phyloP scores from a whole-genome alignment of 2,113 vertebrate genomes.

The Athene cunicularia region DNA sequence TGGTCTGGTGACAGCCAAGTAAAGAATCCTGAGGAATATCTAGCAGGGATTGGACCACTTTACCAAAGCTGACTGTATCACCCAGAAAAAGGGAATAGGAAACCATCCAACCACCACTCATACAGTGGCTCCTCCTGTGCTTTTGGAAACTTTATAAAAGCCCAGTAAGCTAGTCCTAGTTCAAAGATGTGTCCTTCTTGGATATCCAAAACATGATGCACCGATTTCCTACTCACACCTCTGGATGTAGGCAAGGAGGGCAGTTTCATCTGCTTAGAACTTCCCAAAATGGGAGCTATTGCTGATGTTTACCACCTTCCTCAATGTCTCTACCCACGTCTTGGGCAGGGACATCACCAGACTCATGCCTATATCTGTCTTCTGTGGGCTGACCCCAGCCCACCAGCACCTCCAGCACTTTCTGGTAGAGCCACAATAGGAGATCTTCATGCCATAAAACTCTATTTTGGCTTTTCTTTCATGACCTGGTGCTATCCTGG shows the following conservation, averaged over 20 bases:
- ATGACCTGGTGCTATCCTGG: background rate
- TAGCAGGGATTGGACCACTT: background rate
- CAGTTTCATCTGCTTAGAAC: background rate
- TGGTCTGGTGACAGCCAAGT: background rate
- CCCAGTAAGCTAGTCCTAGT: background rate
- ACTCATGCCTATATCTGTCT: background rate
- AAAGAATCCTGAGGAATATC: background rate
- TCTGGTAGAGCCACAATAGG: background rate
- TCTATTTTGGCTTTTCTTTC: background rate
- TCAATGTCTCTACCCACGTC: accelerated
- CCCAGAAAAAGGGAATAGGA: background rate
- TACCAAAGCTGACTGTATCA: background rate
- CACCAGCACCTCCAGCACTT: background rate
- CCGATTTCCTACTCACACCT: background rate
- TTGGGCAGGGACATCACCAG: background rate
- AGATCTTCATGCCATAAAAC: background rate
- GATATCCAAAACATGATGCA: accelerated
- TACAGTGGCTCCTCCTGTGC: background rate
- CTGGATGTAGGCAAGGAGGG: background rate
- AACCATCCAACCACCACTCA: background rate
- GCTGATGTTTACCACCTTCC: background rate
- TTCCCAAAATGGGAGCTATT: background rate
- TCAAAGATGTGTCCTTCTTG: background rate
- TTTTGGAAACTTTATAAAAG: background rate
- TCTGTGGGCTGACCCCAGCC: background rate